Evolutionary conservation across 2,113 vertebrate genomes (phyloP).

Genomic region (Neopipo cinnamomea): DNA sequence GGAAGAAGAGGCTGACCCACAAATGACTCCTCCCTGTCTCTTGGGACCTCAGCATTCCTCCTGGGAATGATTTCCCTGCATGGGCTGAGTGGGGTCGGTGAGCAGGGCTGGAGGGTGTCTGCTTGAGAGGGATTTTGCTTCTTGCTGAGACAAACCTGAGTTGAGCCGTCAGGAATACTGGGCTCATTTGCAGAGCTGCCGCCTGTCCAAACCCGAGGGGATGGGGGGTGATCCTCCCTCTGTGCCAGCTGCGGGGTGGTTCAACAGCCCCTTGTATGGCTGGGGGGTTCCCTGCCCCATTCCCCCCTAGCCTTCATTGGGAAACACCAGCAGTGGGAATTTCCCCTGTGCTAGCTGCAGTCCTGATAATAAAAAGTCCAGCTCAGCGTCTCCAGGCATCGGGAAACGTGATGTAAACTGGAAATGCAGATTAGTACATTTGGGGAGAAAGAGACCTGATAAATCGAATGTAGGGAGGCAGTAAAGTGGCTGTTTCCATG

Average conservation of each 20-base stretch:
- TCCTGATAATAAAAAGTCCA: rapidly evolving
- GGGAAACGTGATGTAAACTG: rapidly evolving
- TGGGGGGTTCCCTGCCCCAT: background rate
- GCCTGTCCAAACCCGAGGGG: rapidly evolving
- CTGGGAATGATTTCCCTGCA: rapidly evolving
- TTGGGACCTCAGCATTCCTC: rapidly evolving
- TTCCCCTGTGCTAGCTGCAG: background rate
- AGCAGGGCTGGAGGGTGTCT: background rate
- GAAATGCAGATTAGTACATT: rapidly evolving
- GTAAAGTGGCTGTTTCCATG: rapidly evolving
- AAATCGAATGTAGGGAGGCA: rapidly evolving
- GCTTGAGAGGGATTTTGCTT: background rate
- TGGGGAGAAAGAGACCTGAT: rapidly evolving
- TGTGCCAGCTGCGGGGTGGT: rapidly evolving
- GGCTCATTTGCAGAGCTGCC: background rate
- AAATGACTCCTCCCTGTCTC: background rate
- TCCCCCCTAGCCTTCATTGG: background rate
- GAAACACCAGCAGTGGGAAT: background rate
- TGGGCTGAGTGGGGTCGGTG: rapidly evolving
- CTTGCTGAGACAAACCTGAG: background rate
- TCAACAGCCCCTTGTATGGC: background rate
- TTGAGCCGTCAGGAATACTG: background rate
- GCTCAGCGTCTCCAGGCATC: rapidly evolving
- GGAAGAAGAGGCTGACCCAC: background rate
- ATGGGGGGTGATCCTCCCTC: background rate